Base-by-base conservation (phyloP, 2,888 invertebrate genomes). In the Selenia dentaria region DNA sequence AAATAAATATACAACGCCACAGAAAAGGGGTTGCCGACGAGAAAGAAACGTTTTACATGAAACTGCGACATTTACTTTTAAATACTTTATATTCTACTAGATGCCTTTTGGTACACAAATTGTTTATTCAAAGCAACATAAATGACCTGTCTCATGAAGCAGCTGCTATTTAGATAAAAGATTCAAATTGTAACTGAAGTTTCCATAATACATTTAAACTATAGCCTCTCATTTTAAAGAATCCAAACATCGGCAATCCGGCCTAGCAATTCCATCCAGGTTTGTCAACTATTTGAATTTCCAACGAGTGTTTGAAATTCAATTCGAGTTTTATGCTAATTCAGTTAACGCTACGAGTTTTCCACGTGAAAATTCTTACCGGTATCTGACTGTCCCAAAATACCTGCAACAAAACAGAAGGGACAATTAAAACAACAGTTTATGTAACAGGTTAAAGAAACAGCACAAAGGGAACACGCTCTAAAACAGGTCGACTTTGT, bases 341-440 rank as follows among this genome's bases (percentile, higher is more conserved):
- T 70, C 57, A 50, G 42, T 57, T 63, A 47, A 41, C 53, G 50
- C 48, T 62, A 61, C 51, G 64, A 71, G 52, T 62, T 72, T 55
- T 52, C 45, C 48, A 59, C 56, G 49, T 53, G 54, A 42, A 52
- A 53, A 65, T 63, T 52, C 83, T 83, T 81, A 83, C 85, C 79
- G 72, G 60, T 62, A 62, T 67, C 14, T 49, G 55, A 59, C 43
- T 74, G 66, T 79, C 80, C 72, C 73, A 86, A 86, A 89, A 89
- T 89, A 89, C 89, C 89, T 89, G 88, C 28, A 88, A 89, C 71
- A 79, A 70, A 70, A 59, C 51, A 27, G 36, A 61, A 62, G 49
- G 29, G 20, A 45, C 43, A 37, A 52, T 63, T 61, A 64, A 41
- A 42, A 49, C 24, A 47, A 40, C 25, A 16, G 29, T 34, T 2